These are phyloP conservation scores for Megaceryle alcyon DNA, from an alignment of 2,797 vertebrate species.

Conservation along the genomic window DNA sequence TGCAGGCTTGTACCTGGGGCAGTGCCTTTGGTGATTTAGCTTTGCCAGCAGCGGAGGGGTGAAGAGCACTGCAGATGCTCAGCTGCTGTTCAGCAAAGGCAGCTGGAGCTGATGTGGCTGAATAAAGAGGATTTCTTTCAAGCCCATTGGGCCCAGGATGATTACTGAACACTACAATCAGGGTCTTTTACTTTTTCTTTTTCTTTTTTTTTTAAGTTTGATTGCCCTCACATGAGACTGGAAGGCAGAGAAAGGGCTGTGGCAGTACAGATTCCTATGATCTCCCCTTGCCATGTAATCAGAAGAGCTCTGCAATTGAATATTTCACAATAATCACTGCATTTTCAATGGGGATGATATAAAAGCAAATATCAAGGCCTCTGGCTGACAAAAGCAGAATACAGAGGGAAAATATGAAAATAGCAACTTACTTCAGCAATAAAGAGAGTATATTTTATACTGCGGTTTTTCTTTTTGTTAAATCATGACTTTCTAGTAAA, in stretches of 20 bases:
- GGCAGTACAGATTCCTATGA: constrained; percentile 19
- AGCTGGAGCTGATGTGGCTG: constrained; percentile 34
- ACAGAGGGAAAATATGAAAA: constrained; percentile 75
- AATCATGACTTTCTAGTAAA: constrained; percentile 82
- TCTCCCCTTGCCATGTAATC: constrained; percentile 52
- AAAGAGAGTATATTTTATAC: constrained; percentile 75
- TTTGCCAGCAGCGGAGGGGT: not conserved
- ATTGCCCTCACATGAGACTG: constrained; percentile 7
- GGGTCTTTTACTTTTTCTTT: constrained; percentile 2
- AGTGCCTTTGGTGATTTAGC: not conserved
- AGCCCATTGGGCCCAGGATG: constrained; percentile 27
- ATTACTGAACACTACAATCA: constrained; percentile 61
- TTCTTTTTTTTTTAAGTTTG: constrained; percentile 5
- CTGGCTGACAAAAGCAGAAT: constrained; percentile 75
- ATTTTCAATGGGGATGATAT: constrained; percentile 69
- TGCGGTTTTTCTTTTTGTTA: constrained; percentile 74
- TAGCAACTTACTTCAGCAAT: constrained; percentile 76
- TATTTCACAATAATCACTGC: constrained; percentile 71
- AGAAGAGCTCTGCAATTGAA: constrained; percentile 66
- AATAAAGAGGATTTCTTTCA: constrained; percentile 58
- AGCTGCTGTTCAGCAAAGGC: constrained; percentile 8
- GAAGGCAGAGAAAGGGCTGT: constrained; percentile 43
- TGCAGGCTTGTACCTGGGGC: not conserved
- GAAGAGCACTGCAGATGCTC: constrained; percentile 4
- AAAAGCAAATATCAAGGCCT: constrained; percentile 76